Base-by-base conservation (phyloP, 2,797 vertebrate genomes). In the Silurus aristotelis region DNA sequence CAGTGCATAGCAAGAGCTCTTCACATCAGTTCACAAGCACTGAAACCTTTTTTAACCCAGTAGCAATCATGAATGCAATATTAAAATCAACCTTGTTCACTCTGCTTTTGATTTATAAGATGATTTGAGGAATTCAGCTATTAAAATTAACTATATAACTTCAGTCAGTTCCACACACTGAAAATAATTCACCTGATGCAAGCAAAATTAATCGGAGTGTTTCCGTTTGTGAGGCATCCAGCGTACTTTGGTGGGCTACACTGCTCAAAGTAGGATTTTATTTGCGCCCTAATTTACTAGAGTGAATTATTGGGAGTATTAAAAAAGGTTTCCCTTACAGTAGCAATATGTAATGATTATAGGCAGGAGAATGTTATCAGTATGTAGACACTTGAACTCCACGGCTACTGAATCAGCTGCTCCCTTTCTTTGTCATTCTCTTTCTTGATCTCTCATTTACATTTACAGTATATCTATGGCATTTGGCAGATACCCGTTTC, bases 341-440 rank as follows among this genome's bases (percentile, higher is more conserved):
- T 17, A 31, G 25, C 52, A 31, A 8, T 31, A 31, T 76, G 72
- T 52, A 63, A 70, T 67, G 20, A 81, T 76, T 76, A 67, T 17
- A 15, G 12, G 31, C 67, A 64, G 52, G 25, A 66, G 61, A 82
- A 67, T 67, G 48, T 0, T 66, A 55, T 56, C 27, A n/a, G 66
- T 55, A 38, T 76, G 52, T 72, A 58, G 20, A 58, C 46, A 73
- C 22, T 73, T 52, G 46, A 52, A 75, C 61, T 56, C 63, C 71
- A 75, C 31, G 61, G 48, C 80, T 58, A 38, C 78, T 38, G 60
- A 85, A 64, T 31, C 84, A 82, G 84, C 79, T 82, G 84, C 48
- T 58, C 55, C 13, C 63, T 63, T 38, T 38, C 61, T 31, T 72
- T 38, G 43, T n/a, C 82, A 48, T 70, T 61, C 22, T 5, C 31